These are phyloP conservation scores for Phodopus roborovskii DNA, from an alignment of 2,113 vertebrate genomes.

Conservation along the genomic window DNA sequence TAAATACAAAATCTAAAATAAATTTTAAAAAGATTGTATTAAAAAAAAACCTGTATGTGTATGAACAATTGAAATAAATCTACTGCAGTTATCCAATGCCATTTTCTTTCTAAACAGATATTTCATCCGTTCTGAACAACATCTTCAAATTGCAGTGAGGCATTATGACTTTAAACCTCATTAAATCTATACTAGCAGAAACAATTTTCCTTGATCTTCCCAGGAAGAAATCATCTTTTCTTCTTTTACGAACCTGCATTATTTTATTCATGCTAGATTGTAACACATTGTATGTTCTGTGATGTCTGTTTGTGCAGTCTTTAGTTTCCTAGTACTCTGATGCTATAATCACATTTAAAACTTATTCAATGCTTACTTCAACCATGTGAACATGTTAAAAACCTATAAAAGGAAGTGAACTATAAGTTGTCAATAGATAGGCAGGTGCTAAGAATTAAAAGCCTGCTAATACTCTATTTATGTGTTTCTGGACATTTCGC, in stretches of 20 bases:
- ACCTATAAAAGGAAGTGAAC: slow-evolving; percentile 23
- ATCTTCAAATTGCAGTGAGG: not conserved
- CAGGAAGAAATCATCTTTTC: not conserved
- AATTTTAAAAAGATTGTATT: not conserved
- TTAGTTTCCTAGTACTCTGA: slow-evolving; percentile 19
- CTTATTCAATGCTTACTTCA: not conserved
- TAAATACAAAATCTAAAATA: not conserved
- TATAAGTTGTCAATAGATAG: slow-evolving; percentile 22
- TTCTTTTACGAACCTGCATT: not conserved
- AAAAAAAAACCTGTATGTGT: not conserved
- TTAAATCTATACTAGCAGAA: not conserved
- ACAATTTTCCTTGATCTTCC: not conserved
- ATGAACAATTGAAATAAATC: not conserved
- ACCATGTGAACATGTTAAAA: not conserved
- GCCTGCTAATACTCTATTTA: not conserved
- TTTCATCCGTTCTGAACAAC: not conserved
- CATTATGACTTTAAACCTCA: not conserved
- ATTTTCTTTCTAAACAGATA: slow-evolving; percentile 1
- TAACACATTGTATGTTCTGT: not conserved
- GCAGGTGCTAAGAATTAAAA: slow-evolving; percentile 21
- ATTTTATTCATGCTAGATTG: not conserved
- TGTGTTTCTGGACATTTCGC: not conserved
- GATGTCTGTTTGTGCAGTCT: not conserved
- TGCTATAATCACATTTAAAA: not conserved
- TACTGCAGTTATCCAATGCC: not conserved